Evolutionary conservation across 2,113 vertebrate species (phyloP).

Genomic region (Hyperopisus bebe): DNA sequence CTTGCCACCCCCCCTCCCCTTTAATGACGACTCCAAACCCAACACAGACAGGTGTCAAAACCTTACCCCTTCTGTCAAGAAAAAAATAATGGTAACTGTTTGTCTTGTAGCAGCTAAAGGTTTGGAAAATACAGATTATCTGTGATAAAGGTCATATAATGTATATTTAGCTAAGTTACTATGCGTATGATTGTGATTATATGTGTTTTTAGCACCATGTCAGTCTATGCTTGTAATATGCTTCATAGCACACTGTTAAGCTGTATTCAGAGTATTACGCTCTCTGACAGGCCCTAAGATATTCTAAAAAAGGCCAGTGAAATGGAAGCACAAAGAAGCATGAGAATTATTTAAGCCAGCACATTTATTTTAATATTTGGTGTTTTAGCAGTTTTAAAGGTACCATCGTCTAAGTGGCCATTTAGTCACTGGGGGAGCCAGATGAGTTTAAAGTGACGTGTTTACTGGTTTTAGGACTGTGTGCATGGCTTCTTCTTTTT

Average conservation of each 20-base stretch:
- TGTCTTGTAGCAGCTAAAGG: neutral
- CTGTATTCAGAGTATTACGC: neutral
- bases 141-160: neutral
- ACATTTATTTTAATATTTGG: conserved; percentile 12
- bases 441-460: conserved; percentile 37
- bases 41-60: conserved; percentile 20
- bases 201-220: neutral
- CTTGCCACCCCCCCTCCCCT: neutral
- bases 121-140: neutral
- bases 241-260: neutral
- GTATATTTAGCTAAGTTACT: neutral
- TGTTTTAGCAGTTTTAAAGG: neutral
- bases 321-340: neutral
- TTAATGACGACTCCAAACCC: neutral
- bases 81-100: neutral
- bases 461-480: conserved; percentile 41
- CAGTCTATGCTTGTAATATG: neutral
- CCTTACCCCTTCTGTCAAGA: conserved; percentile 6
- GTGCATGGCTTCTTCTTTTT: conserved; percentile 34
- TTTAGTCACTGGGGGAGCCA: neutral
- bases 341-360: conserved; percentile 1
- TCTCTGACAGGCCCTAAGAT: neutral
- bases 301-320: neutral
- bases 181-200: neutral
- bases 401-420: neutral